Base-by-base conservation (phyloP, 2,888 invertebrate genomes). In the Pseudoips prasinana region DNA sequence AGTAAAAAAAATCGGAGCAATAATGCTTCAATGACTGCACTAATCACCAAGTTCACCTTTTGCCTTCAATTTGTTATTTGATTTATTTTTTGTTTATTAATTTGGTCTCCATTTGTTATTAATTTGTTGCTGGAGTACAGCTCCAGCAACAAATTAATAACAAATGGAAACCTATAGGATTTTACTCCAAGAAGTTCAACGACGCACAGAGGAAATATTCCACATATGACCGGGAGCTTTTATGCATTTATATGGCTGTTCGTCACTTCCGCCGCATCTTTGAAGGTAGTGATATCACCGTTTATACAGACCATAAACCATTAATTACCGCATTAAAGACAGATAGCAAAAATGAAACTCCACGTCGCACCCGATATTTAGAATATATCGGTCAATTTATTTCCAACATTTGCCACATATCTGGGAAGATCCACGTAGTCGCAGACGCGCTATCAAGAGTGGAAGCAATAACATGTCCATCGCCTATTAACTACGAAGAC, bases 21-120 rank as follows among this genome's bases (percentile, higher is more conserved):
- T 14, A 14, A 14, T 5, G 14, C 14, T 14, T 14, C 14, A 14
- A 14, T 14, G 14, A 14, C 14, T 14, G 14, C 14, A 14, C 14
- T 14, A 14, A 17, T 8, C 25, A 1, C n/a, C 7, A 1, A 17
- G 29, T 1, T 22, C 10, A 1, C 8, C 31, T 1, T 20, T 43
- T 14, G 29, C 39, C 0, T 7, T 34, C 3, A 42, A 22, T 25
- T 7, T 27, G 39, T 22, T 35, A 33, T 1, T 36, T 29, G 2
- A 27, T 28, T 9, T 22, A 29, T 6, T 29, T n/a, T n/a, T n/a
- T n/a, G n/a, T n/a, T n/a, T n/a, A n/a, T n/a, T n/a, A n/a, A n/a
- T n/a, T n/a, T n/a, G n/a, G n/a, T n/a, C n/a, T n/a, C n/a, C n/a
- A n/a, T n/a, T n/a, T n/a, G n/a, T n/a, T n/a, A n/a, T n/a, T n/a